Base-by-base conservation (phyloP, 2,888 invertebrate genomes). In the Leptinotarsa tumamoca region DNA sequence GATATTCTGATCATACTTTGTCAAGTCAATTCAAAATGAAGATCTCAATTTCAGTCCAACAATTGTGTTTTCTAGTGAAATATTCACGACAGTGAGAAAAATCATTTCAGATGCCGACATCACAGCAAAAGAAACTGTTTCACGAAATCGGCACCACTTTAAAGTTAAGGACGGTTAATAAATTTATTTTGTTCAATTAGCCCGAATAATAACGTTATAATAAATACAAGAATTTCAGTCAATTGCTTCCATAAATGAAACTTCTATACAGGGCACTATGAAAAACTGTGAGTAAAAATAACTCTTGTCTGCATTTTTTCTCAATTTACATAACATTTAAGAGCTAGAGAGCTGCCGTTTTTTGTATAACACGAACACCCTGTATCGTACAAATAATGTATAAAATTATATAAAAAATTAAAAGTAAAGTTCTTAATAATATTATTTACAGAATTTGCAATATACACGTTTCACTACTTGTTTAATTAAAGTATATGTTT, bases 401-500 rank as follows among this genome's bases (percentile, higher is more conserved):
- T 83, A 85, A 85, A 84, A 84, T 82, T 79, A 85, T 84, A 83
- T 83, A 82, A 84, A 84, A 85, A 84, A 83, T 82, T 82, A 82
- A 83, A 84, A 83, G 81, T 83, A 83, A 82, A 82, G 75, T 82
- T 81, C 83, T 80, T 84, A 81, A 82, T 73, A 81, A 80, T 83
- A 82, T 80, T 82, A 81, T 83, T 79, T 84, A 82, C 83, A 82
- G 79, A 83, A 77, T 81, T 81, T 82, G 80, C 80, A 80, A 80
- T 80, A 79, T 82, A 82, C 82, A 83, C 78, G 82, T 80, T 78
- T 80, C 75, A 75, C 81, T 80, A 81, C 79, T 75, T 67, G 74
- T 80, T 81, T 80, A 74, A 67, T 80, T 80, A 79, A 80, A 82
- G 78, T 80, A 80, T 81, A 79, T 79, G 33, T 79, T 74, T 77